Conservation (phyloP, 2,113 vertebrate species). For the Chroicocephalus ridibundus region DNA sequence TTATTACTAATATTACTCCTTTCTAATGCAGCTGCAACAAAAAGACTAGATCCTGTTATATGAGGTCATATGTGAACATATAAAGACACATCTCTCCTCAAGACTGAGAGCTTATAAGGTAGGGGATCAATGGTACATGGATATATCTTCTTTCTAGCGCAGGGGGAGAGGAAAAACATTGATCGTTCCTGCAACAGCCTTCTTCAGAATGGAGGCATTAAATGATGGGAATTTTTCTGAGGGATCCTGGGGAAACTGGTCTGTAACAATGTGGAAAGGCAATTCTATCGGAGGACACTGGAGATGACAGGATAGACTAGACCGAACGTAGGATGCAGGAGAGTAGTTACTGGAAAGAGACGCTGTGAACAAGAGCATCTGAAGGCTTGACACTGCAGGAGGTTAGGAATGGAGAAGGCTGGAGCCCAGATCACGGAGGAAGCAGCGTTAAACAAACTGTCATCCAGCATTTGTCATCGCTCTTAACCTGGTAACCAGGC, state of each 20-base stretch:
- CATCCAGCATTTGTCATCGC: conserved; percentile 39
- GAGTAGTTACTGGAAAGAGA: neutral
- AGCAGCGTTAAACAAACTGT: conserved; percentile 26
- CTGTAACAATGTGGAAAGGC: neutral
- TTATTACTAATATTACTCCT: neutral
- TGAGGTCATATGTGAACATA: neutral
- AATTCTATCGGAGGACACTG: neutral
- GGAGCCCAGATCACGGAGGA: neutral
- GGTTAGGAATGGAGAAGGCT: neutral
- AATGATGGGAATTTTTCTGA: neutral
- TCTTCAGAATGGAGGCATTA: neutral
- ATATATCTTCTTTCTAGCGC: neutral
- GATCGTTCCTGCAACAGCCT: neutral
- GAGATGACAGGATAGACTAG: neutral
- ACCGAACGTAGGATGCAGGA: neutral
- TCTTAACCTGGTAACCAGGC: conserved; percentile 70
- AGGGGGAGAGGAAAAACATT: neutral
- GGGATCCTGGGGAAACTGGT: neutral
- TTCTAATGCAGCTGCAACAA: neutral
- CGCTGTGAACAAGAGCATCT: neutral
- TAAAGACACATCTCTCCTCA: neutral
- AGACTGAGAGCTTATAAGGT: neutral
- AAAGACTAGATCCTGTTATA: neutral
- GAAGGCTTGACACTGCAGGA: neutral
- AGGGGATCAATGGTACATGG: neutral